A percentile compares a stretch with the other conserved stretches of the same genome.
Conservation (phyloP, 2,113 vertebrate genomes). For the Ammodytes dubius region DNA sequence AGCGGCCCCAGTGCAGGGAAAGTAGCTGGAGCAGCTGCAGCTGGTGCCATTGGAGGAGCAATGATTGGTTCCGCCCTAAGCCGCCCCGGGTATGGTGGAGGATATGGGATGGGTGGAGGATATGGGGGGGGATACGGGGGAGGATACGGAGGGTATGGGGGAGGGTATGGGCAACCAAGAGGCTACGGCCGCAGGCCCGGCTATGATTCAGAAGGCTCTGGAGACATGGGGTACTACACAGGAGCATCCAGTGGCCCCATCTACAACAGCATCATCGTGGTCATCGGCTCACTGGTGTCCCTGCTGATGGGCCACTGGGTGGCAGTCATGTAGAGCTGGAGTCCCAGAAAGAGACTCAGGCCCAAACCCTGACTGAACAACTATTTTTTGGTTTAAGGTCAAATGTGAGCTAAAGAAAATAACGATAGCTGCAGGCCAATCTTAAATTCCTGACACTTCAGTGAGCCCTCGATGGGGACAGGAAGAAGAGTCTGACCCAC, state of each 20-base stretch:
- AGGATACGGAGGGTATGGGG: conserved; percentile 49
- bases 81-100: conserved; percentile 71
- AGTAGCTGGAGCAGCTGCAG: conserved; percentile 83
- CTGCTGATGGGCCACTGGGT: conserved; percentile 76
- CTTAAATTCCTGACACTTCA: not conserved
- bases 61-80: conserved; percentile 83
- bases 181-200: conserved; percentile 54
- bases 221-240: conserved; percentile 72
- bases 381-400: conserved; percentile 1
- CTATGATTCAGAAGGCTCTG: conserved; percentile 78
- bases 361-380: not conserved
- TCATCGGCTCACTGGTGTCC: conserved; percentile 72
- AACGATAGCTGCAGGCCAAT: not conserved
- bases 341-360: conserved; percentile 2
- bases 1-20: conserved; percentile 76
- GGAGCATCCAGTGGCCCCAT: conserved; percentile 71
- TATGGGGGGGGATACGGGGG: conserved; percentile 58
- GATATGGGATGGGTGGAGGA: conserved; percentile 49
- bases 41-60: conserved; percentile 81
- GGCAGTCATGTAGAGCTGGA: conserved; percentile 61
- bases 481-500: not conserved
- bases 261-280: conserved; percentile 74
- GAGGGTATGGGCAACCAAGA: conserved; percentile 47
- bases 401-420: conserved; percentile 4
- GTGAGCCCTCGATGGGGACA: conserved; percentile 8